Evolutionary conservation across 2,888 invertebrate genomes (phyloP), one percentile per base, ranked within the genome.

Genomic region (Ophion ventricosus): DNA sequence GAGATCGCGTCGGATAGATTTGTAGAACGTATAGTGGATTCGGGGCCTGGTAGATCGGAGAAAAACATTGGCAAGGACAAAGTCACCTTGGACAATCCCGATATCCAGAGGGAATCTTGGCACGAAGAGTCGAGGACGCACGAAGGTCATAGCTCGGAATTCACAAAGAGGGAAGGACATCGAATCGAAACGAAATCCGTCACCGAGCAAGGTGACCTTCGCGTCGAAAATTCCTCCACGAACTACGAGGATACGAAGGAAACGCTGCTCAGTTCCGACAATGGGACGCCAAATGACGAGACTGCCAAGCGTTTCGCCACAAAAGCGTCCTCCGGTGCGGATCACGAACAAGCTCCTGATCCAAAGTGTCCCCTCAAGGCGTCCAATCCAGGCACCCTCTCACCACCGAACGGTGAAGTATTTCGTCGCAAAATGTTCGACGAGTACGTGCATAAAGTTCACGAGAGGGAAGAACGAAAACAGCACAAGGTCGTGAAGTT

Each of bases 361-460:
- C 64, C 78, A 17, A 49, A 23, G 25, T 43, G 66, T 75, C 59
- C 79, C n/a, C 26, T 26, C 10, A 79, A 78, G 66, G 40, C 56
- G 63, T 82, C 72, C 82, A 91, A 74, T 89, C 66, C 79, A 20
- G 82, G 79, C 66, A 56, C 76, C 23, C 43, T 79, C 14, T 74
- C 91, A 1, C 90, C 95, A 59, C 95, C 94, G 11, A 95, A 96
- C 10, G 96, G 96, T 69, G 96, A 97, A 92, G 94, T 95, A 61
- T 95, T 97, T 88, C 95, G 97, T 8, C 96, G 96, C 87, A 96
- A 96, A 93, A 97, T 98, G 97, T 97, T 97, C 93, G 95, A 96
- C 88, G 97, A 97, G 92, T 97, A 97, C 94, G 95, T 97, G 91
- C 94, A 95, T 90, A 96, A 97, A 93, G 96, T 97, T 89, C 95